Evolutionary conservation across 2,797 vertebrate species (phyloP).

Genomic region (Steatocranus sp.): DNA sequence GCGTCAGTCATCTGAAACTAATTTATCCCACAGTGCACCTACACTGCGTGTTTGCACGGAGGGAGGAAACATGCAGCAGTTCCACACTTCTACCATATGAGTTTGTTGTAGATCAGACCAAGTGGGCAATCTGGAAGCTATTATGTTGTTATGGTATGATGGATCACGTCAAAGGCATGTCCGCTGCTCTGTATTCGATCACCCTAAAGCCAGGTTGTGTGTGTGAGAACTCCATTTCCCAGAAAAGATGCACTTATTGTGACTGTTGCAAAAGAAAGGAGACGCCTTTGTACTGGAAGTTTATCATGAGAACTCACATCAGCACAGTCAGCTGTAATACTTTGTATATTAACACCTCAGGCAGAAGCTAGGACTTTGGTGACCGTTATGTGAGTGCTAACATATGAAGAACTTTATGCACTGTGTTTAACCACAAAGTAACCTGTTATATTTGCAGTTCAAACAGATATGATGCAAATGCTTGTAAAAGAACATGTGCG

Average conservation of each 20-base stretch:
- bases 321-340: background rate
- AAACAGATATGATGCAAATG: background rate
- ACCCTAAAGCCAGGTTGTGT: conserved; percentile 38
- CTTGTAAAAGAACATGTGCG: background rate
- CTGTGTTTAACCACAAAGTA: background rate
- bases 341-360: background rate
- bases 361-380: background rate
- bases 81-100: background rate
- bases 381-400: background rate
- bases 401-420: background rate
- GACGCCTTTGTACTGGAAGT: background rate
- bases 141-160: conserved; percentile 30
- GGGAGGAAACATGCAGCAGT: background rate
- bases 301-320: background rate
- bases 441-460: background rate
- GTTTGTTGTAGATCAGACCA: conserved; percentile 11
- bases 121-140: conserved; percentile 51
- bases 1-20: background rate
- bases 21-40: background rate
- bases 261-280: background rate
- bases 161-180: conserved; percentile 58
- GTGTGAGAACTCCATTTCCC: conserved; percentile 36
- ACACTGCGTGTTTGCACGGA: background rate
- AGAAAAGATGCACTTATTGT: conserved; percentile 1
- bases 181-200: conserved; percentile 48